A percentile compares a stretch with the other conserved stretches of the same genome.
These are phyloP conservation scores for Suncus etruscus DNA, from an alignment of 2,113 vertebrate genomes.

Conservation along the genomic window DNA sequence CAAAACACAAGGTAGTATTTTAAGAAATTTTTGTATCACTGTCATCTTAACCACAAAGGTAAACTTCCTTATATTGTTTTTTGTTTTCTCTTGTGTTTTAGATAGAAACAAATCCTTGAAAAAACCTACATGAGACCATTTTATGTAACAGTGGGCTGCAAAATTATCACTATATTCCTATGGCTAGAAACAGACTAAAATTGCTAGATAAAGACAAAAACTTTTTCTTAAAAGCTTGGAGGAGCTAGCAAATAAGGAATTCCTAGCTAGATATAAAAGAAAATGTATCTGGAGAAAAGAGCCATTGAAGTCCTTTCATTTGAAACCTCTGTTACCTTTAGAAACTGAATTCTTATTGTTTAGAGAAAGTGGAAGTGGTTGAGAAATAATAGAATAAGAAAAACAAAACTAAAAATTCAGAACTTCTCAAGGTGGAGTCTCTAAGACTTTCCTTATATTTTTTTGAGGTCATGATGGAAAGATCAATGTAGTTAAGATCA, in stretches of 20 bases:
- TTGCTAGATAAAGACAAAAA: constrained; percentile 7
- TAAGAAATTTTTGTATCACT: constrained; percentile 21
- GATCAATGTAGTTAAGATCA: background rate
- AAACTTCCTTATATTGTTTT: background rate
- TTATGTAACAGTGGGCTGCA: background rate
- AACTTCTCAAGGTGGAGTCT: background rate
- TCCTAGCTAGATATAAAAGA: background rate
- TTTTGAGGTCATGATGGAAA: background rate
- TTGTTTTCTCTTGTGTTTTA: constrained; percentile 46
- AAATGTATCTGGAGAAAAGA: background rate
- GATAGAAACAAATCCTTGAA: constrained; percentile 11
- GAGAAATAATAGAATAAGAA: background rate
- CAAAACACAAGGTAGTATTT: constrained; percentile 52
- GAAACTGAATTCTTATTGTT: background rate
- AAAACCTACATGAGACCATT: constrained; percentile 3
- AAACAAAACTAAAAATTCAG: background rate
- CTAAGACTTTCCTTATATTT: background rate
- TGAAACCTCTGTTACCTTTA: background rate
- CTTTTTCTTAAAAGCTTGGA: background rate
- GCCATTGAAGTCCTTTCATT: background rate
- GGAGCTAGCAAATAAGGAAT: background rate
- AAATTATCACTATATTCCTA: background rate
- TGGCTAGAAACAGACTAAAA: background rate
- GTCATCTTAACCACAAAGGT: background rate
- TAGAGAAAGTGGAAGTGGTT: background rate